Evolutionary conservation across 2,888 invertebrate genomes (phyloP).

Genomic region (Caenorhabditis uteleia): DNA sequence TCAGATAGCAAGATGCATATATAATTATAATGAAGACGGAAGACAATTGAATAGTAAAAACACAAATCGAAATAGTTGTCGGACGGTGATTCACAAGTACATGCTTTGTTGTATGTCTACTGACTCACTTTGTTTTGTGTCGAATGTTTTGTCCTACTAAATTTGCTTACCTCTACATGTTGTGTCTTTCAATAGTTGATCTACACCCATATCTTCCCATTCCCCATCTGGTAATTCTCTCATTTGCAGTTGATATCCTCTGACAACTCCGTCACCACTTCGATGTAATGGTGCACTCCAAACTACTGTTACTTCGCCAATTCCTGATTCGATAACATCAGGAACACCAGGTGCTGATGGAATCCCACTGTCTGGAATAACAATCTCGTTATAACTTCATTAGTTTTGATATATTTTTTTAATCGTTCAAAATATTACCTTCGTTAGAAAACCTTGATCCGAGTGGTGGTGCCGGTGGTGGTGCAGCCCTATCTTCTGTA

Average conservation of each 20-base stretch:
- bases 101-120: no score
- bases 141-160: no score
- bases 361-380: slow-evolving; percentile 25
- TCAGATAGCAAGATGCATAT: no score
- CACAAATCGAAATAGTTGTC: no score
- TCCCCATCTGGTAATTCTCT: slow-evolving; percentile 60
- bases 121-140: no score
- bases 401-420: background rate
- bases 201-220: slow-evolving; percentile 63
- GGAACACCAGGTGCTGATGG: slow-evolving; percentile 66
- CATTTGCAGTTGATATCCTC: slow-evolving; percentile 68
- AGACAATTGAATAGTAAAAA: no score
- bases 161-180: slow-evolving; percentile 66
- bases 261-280: slow-evolving; percentile 52
- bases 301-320: slow-evolving; percentile 62
- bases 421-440: slow-evolving; percentile 7
- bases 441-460: slow-evolving; percentile 23
- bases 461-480: slow-evolving; percentile 47
- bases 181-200: slow-evolving; percentile 62
- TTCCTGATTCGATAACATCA: slow-evolving; percentile 56
- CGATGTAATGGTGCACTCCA: slow-evolving; percentile 62
- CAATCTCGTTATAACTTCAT: background rate
- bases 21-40: no score
- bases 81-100: no score
- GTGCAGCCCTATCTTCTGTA: slow-evolving; percentile 38